Base-by-base conservation (phyloP, 2,113 vertebrate species). In the Peromyscus californicus region DNA sequence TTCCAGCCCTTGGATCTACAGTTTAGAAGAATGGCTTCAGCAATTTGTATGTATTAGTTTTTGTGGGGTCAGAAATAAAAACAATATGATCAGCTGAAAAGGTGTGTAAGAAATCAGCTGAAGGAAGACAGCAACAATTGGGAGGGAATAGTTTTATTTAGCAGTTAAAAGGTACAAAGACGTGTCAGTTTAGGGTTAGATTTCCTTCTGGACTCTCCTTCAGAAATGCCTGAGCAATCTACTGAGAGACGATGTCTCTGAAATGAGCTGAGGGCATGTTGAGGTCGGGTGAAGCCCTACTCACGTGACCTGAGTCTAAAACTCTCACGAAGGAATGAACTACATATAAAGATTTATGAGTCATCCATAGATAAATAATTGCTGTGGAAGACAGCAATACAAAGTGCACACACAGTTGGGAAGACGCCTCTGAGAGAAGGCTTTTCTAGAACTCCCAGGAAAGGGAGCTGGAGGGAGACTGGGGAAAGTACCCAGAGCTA, bases 21-120 rank as follows among this genome's bases (percentile, higher is more conserved):
- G 12, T 89, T 89, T 45, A 87, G 74, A 97, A 96, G 33, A 74
- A 93, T 59, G 21, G 33, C 70, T 93, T 29, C 59, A 51, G 12
- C 72, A 85, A 95, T 12, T 7, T 92, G 57, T 12, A 3, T 84
- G 6, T 54, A 31, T 51, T 82, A 17, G 9, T 61, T 89, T 96
- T 79, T 33, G 16, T 5, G 7, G 17, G 22, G 1, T 94, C 22
- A 51, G 59, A 84, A 84, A 22, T 6, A 90, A 93, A 48, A 12
- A 21, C 21, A 45, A 61, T 6, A 79, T 48, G 76, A 36, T 11
- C 36, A 65, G 22, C 57, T 88, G 57, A 15, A 93, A 88, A 85
- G 13, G 39, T 39, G 4, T 9, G 3, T n/a, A 63, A 17, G 24
- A 33, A 84, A 48, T 36, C 48, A 63, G 51, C 26, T 26, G 17